These are phyloP conservation scores for Oophaga sylvatica DNA, from an alignment of 2,797 vertebrate species.

Conservation along the genomic window DNA sequence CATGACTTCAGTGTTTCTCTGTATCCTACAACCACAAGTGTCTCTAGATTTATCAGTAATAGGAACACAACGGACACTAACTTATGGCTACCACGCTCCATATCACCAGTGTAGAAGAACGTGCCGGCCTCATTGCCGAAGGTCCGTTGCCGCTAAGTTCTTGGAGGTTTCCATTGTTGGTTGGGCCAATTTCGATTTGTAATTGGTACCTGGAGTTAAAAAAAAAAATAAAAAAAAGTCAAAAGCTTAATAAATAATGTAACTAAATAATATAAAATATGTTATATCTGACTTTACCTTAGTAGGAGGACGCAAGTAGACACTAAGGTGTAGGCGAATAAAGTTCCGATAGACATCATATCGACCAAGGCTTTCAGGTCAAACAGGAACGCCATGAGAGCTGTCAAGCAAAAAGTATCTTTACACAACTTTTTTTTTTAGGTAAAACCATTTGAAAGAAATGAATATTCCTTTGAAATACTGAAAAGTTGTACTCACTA, in stretches of 20 bases:
- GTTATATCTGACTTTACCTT: conserved; percentile 73
- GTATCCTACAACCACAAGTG: neutral
- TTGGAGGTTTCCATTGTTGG: conserved; percentile 56
- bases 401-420: conserved; percentile 62
- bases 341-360: conserved; percentile 85
- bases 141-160: conserved; percentile 65
- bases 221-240: no score
- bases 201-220: conserved; percentile 74
- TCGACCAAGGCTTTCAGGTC: conserved; percentile 85
- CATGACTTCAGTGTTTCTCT: neutral
- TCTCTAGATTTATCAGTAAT: neutral
- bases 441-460: no score
- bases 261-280: neutral
- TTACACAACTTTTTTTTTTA: neutral
- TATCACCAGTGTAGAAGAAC: conserved; percentile 74
- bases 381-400: conserved; percentile 85
- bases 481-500: no score
- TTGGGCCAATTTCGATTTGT: neutral
- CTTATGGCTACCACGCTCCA: conserved; percentile 71
- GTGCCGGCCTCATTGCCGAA: conserved; percentile 65
- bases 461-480: no score
- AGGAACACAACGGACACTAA: conserved; percentile 59
- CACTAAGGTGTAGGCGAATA: conserved; percentile 87
- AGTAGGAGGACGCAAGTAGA: conserved; percentile 86
- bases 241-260: neutral